Conservation (phyloP, 2,113 vertebrate species). For the Acrocephalus kingi region DNA sequence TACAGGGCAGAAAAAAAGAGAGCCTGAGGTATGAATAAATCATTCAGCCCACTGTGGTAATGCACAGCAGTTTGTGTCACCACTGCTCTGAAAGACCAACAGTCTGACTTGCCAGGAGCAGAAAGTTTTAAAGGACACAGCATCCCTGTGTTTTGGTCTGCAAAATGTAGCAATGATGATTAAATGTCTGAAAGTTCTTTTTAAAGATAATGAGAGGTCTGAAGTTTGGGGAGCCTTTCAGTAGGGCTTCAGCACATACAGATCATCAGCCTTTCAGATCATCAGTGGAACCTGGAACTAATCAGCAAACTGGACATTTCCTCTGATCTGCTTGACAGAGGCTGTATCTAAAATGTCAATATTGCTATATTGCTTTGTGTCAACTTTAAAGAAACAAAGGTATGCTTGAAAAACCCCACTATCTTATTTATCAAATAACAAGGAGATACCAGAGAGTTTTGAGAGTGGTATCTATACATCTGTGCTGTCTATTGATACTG, state of each 20-base stretch:
- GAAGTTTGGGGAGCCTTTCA: not conserved
- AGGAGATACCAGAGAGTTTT: not conserved
- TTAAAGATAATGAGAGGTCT: not conserved
- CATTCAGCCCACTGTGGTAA: not conserved
- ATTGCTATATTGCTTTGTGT: not conserved
- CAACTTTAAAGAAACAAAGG: not conserved
- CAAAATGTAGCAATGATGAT: not conserved
- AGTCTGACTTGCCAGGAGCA: not conserved
- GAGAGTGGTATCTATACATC: not conserved
- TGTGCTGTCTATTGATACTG: not conserved
- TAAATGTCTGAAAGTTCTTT: not conserved
- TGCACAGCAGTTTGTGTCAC: not conserved
- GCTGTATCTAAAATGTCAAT: not conserved
- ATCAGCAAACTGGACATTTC: not conserved
- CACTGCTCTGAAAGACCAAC: not conserved
- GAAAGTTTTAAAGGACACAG: not conserved
- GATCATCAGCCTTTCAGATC: not conserved
- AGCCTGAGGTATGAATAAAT: conserved; percentile 36
- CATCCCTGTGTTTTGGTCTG: not conserved
- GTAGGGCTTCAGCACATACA: not conserved
- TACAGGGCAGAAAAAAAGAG: not conserved
- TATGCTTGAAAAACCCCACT: not conserved
- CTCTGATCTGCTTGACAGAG: not conserved
- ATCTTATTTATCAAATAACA: not conserved
- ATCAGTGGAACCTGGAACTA: not conserved